Conservation (phyloP, 2,113 vertebrate genomes). For the Puntigrus tetrazona region DNA sequence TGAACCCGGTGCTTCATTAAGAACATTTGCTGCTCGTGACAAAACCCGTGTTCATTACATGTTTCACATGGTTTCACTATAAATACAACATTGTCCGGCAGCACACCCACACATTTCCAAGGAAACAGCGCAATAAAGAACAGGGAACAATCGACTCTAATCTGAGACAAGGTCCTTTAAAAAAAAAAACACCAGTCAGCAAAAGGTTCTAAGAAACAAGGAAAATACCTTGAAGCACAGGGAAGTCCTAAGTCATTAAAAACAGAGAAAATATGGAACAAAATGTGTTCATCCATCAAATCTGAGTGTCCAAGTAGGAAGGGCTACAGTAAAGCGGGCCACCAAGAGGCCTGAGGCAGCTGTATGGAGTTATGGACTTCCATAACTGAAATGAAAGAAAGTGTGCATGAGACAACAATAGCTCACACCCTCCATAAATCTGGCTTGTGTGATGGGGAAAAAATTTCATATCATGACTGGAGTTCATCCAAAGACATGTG, state of each 20-base stretch:
- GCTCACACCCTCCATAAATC: not conserved
- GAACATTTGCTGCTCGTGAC: not conserved
- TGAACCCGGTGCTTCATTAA: not conserved
- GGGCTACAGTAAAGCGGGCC: not conserved
- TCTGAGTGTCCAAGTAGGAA: not conserved
- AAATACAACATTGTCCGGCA: not conserved
- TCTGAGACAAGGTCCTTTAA: conserved; percentile 12
- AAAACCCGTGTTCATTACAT: not conserved
- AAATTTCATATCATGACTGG: conserved; percentile 2
- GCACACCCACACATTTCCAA: conserved; percentile 5
- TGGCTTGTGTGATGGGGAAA: not conserved
- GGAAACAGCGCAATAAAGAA: not conserved
- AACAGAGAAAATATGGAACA: conserved; percentile 3
- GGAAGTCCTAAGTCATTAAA: conserved; percentile 16
- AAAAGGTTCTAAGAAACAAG: conserved; percentile 2
- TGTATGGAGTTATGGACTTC: not conserved
- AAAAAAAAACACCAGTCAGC: conserved; percentile 26
- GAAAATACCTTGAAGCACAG: conserved; percentile 21
- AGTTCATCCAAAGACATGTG: not conserved
- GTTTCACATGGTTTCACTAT: conserved; percentile 3
- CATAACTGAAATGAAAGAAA: conserved; percentile 23
- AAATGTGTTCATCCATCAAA: conserved; percentile 27
- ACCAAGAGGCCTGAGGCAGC: conserved; percentile 1
- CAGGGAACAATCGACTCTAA: not conserved
- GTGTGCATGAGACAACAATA: conserved; percentile 27